These are phyloP conservation scores for Dolichopus griseipennis DNA, from an alignment of 2,888 invertebrate genomes.

Conservation along the genomic window DNA sequence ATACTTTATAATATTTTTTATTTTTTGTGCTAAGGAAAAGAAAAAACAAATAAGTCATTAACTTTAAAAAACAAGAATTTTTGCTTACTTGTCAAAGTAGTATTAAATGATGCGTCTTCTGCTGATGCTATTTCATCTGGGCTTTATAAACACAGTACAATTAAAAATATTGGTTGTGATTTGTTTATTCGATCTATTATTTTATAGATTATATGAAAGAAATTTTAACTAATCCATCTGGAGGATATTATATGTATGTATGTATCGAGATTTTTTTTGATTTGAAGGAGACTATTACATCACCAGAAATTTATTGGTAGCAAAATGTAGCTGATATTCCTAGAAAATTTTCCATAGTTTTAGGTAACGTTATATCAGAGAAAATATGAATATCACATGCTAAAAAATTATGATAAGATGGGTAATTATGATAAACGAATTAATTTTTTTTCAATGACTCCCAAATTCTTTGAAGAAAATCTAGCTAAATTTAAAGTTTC, in stretches of 20 bases:
- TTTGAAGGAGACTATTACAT: constrained; percentile 87
- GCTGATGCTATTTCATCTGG: background rate
- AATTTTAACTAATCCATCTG: constrained; percentile 71
- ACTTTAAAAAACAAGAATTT: background rate
- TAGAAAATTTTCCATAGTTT: constrained; percentile 51
- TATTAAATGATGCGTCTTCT: background rate
- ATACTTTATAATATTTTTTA: background rate
- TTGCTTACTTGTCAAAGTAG: background rate
- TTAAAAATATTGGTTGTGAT: too few relatives aligned
- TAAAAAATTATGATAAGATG: constrained; percentile 78
- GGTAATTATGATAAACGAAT: constrained; percentile 87
- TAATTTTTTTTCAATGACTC: constrained; percentile 81
- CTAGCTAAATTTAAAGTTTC: constrained; percentile 60
- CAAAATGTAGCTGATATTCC: constrained; percentile 99
- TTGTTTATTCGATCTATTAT: too few relatives aligned
- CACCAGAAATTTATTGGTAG: constrained; percentile 93
- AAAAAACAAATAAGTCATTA: background rate
- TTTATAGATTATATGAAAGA: constrained; percentile 82
- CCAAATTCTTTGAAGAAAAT: constrained; percentile 57
- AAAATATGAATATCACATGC: constrained; percentile 69
- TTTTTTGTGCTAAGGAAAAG: background rate
- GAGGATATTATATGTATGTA: constrained; percentile 94
- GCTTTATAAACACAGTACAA: too few relatives aligned
- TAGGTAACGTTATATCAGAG: constrained; percentile 77
- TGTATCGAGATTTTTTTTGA: constrained; percentile 83